These are phyloP conservation scores for Anomalospiza imberbis DNA, from an alignment of 2,797 vertebrate species.

Conservation along the genomic window DNA sequence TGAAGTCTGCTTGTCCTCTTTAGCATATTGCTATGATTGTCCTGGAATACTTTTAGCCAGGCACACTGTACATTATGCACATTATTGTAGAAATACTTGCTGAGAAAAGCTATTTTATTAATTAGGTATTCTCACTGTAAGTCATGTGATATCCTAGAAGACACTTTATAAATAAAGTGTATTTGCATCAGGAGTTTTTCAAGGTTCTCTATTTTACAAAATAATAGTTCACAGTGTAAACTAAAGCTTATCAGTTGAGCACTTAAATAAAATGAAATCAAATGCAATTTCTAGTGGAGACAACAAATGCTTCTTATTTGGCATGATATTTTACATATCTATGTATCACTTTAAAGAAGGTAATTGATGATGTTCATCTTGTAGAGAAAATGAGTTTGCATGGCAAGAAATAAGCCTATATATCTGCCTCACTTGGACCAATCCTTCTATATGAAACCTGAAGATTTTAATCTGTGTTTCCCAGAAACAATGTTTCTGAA, in stretches of 20 bases:
- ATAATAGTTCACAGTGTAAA: conserved; percentile 35
- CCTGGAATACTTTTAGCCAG: conserved; percentile 41
- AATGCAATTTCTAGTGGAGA: conserved; percentile 10
- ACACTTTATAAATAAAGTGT: conserved; percentile 62
- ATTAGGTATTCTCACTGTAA: conserved; percentile 58
- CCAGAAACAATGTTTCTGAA: not conserved
- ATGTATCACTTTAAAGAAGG: conserved; percentile 14
- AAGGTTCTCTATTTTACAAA: conserved; percentile 56
- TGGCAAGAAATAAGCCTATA: not conserved
- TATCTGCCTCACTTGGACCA: conserved; percentile 1
- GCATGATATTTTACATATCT: conserved; percentile 25
- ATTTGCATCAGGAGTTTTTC: conserved; percentile 60
- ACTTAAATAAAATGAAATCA: conserved; percentile 45
- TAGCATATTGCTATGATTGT: conserved; percentile 42
- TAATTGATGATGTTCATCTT: conserved; percentile 17
- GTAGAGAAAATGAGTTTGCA: conserved; percentile 25
- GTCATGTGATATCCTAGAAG: conserved; percentile 56
- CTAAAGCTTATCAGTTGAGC: conserved; percentile 24
- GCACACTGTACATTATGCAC: conserved; percentile 24
- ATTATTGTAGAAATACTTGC: conserved; percentile 51
- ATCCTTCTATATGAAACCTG: not conserved
- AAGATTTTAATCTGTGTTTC: conserved; percentile 25
- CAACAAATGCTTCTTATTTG: conserved; percentile 42
- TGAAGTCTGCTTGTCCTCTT: conserved; percentile 30
- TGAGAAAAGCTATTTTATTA: conserved; percentile 66